A percentile compares a stretch with the other conserved stretches of the same genome.
phyloP scores from a whole-genome alignment of 2,113 vertebrate genomes.

The Chauna torquata region DNA sequence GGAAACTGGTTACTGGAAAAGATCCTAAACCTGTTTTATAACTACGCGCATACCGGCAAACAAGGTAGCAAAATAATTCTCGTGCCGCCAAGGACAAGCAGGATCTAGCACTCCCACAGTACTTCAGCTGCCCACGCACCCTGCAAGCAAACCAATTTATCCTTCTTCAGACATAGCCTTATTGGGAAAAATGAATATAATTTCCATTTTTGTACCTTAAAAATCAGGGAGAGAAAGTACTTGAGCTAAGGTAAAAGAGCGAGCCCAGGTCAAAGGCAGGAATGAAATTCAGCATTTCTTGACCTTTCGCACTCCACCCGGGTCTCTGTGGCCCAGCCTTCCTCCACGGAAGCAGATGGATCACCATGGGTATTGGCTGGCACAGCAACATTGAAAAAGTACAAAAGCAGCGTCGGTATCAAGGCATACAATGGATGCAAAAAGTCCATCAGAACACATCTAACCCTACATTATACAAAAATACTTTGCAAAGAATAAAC shows the following conservation, averaged over 20 bases:
- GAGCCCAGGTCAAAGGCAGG: background rate
- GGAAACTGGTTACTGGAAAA: background rate
- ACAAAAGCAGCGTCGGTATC: background rate
- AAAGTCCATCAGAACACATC: background rate
- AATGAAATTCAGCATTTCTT: background rate
- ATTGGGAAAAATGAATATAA: background rate
- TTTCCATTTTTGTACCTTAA: background rate
- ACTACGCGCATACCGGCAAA: accelerated
- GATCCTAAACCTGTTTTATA: background rate
- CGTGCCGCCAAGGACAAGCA: background rate
- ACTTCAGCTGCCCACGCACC: background rate
- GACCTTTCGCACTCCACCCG: background rate
- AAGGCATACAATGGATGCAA: background rate
- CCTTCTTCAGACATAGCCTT: background rate
- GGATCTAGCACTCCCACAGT: background rate
- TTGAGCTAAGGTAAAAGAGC: background rate
- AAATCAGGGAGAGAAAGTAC: background rate
- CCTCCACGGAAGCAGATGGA: background rate
- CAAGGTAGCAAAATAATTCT: background rate
- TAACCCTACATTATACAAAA: background rate
- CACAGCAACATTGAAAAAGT: background rate
- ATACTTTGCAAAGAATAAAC: conserved; percentile 4
- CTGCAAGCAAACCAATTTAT: background rate
- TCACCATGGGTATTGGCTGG: background rate
- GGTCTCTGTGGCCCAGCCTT: background rate